phyloP scores from a whole-genome alignment of 1,140 invertebrate genomes.

The Physella acuta region DNA sequence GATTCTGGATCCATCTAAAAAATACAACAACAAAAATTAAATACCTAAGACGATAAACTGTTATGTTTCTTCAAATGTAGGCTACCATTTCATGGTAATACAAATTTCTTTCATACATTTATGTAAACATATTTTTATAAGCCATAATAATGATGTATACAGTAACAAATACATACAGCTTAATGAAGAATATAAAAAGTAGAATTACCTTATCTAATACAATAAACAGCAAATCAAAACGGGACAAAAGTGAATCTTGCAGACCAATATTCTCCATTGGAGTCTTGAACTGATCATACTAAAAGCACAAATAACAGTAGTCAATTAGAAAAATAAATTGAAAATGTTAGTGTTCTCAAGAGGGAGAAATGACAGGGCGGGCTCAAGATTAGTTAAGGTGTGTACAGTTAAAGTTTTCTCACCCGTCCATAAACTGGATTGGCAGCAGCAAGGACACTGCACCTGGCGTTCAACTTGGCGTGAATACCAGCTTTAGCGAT shows the following conservation, averaged over 20 bases:
- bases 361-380: too few relatives aligned
- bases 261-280: slow-evolving; percentile 99
- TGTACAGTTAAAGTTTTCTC: slow-evolving; percentile 46
- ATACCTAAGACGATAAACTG: too few relatives aligned
- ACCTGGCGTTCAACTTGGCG: slow-evolving; percentile 94
- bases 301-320: too few relatives aligned
- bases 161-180: too few relatives aligned
- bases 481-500: slow-evolving; percentile 99
- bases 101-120: neutral
- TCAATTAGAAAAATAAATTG: too few relatives aligned
- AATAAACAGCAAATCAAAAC: slow-evolving; percentile 98
- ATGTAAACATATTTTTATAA: neutral
- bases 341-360: too few relatives aligned
- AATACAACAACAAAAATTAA: neutral
- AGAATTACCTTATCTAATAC: slow-evolving; percentile 79
- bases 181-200: too few relatives aligned
- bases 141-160: too few relatives aligned
- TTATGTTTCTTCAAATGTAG: too few relatives aligned
- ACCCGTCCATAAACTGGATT: slow-evolving; percentile 99
- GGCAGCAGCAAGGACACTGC: slow-evolving; percentile 96
- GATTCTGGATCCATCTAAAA: slow-evolving; percentile 75
- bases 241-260: slow-evolving; percentile 96
- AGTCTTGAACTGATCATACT: slow-evolving; percentile 98
- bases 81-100: neutral
- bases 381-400: neutral